Percentiles rank a stretch among this genome's conserved stretches.
phyloP scores from a whole-genome alignment of 2,113 vertebrate genomes.

The Melanerpes aurifrons region DNA sequence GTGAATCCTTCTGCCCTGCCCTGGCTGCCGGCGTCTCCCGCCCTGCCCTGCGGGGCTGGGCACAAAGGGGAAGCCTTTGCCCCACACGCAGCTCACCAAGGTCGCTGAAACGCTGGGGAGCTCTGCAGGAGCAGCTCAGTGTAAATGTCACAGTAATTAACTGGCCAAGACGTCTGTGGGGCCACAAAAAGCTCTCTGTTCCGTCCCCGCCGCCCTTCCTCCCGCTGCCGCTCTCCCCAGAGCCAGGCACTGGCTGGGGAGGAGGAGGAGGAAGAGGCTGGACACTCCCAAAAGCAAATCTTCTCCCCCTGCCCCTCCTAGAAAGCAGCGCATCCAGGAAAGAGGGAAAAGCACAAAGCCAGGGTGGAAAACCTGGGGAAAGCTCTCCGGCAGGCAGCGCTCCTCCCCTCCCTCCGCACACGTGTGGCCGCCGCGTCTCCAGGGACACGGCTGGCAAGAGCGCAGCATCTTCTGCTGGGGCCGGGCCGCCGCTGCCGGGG shows the following conservation, averaged over 20 bases:
- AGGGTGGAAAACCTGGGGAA: neutral
- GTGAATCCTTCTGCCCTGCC: neutral
- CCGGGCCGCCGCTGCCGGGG: neutral
- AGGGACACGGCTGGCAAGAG: neutral
- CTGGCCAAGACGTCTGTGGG: neutral
- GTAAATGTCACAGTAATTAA: conserved; percentile 26
- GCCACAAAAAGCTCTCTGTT: neutral
- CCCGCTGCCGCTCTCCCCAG: neutral
- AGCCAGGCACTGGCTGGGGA: neutral
- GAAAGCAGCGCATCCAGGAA: too few species aligned
- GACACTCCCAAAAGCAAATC: fast-evolving
- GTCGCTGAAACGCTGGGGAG: neutral
- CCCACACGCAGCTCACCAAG: neutral
- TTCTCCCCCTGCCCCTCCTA: too few species aligned
- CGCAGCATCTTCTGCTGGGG: neutral
- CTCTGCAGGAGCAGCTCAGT: neutral
- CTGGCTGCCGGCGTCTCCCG: neutral
- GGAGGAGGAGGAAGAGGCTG: fast-evolving
- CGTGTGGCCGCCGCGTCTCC: neutral
- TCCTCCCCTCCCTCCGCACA: neutral
- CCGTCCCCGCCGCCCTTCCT: neutral
- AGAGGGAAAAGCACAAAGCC: neutral
- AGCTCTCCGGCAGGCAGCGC: neutral
- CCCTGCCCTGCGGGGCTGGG: neutral
- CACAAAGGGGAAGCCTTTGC: neutral